A percentile compares a stretch with the other conserved stretches of the same genome.
Conservation (phyloP, 2,113 vertebrate species). For the Peromyscus californicus region DNA sequence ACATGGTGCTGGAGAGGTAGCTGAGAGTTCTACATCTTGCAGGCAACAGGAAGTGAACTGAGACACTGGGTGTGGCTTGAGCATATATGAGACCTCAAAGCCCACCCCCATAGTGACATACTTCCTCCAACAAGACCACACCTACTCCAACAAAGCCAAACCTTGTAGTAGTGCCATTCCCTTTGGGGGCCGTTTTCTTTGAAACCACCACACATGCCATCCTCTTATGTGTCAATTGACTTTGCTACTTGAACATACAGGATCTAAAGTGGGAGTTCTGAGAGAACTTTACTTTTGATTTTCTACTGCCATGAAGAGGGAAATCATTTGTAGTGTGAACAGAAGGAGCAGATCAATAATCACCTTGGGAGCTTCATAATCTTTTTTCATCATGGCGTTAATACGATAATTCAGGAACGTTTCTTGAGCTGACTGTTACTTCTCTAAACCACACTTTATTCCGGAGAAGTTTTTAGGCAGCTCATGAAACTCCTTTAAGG, state of each 20-base stretch:
- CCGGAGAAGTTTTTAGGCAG: constrained; percentile 14
- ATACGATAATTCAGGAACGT: constrained; percentile 26
- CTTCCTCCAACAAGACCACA: not conserved
- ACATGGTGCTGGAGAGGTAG: not conserved
- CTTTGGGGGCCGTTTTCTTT: not conserved
- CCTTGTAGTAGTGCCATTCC: not conserved
- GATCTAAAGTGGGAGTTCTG: constrained; percentile 20
- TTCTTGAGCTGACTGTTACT: constrained; percentile 50
- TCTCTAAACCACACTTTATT: not conserved
- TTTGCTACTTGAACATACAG: not conserved
- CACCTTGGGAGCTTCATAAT: constrained; percentile 9
- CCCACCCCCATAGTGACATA: not conserved
- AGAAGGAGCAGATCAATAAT: not conserved
- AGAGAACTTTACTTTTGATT: not conserved
- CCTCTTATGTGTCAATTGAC: not conserved
- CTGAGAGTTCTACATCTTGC: not conserved
- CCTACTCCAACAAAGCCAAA: not conserved
- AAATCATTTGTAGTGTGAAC: not conserved
- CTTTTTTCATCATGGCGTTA: constrained; percentile 30
- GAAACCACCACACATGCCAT: not conserved
- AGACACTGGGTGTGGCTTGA: not conserved
- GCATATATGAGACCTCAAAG: not conserved
- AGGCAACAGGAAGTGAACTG: not conserved
- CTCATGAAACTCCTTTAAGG: not conserved
- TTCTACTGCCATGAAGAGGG: not conserved